Conservation (phyloP, 2,113 vertebrate genomes). For the Mormyrus lacerda region DNA sequence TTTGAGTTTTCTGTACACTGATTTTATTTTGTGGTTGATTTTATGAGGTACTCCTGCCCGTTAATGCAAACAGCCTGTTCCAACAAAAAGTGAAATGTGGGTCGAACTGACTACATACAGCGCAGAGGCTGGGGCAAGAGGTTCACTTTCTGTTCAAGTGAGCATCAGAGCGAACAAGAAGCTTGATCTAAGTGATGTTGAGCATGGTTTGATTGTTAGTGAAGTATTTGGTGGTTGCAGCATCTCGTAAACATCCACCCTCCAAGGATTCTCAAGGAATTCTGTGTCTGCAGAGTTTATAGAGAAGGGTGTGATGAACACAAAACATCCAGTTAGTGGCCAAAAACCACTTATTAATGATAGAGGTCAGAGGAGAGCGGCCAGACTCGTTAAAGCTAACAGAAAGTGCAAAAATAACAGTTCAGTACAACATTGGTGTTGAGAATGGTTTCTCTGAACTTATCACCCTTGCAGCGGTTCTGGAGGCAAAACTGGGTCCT, state of each 20-base stretch:
- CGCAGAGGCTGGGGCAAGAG: background rate
- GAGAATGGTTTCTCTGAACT: background rate
- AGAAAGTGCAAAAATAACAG: background rate
- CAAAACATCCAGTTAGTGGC: background rate
- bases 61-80: background rate
- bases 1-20: background rate
- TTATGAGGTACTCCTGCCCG: background rate
- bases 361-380: background rate
- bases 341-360: background rate
- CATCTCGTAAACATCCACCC: background rate
- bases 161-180: background rate
- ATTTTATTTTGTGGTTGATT: background rate
- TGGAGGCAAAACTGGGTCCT: background rate
- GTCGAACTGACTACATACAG: background rate
- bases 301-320: background rate
- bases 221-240: background rate
- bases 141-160: background rate
- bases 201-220: background rate
- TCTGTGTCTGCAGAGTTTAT: background rate
- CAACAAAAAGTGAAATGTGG: background rate
- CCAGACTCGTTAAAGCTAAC: background rate
- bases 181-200: background rate
- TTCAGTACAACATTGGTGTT: background rate
- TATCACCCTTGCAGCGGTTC: background rate
- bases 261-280: background rate